phyloP scores from a whole-genome alignment of 92 coral and sea anemone genomes.

The Anthopleura xanthogrammica region DNA sequence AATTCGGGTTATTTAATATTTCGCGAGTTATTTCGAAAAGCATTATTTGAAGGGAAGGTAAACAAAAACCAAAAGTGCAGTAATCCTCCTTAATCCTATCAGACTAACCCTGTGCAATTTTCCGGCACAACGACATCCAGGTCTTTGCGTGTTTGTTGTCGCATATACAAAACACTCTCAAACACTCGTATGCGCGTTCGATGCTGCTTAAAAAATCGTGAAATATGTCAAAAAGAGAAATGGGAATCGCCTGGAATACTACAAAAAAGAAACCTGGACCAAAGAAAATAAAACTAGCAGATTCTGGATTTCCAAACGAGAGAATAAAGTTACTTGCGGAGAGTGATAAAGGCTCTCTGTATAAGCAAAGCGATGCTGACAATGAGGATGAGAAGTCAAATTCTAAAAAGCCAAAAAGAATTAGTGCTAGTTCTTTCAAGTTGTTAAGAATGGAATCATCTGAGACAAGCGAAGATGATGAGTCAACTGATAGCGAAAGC shows the following conservation, averaged over 20 bases:
- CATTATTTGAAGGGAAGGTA: background rate
- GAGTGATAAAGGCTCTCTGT: background rate
- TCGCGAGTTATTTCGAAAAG: background rate
- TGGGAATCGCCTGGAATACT: background rate
- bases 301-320: background rate
- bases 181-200: background rate
- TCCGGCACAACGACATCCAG: background rate
- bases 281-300: slow-evolving; percentile 1
- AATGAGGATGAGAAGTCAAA: background rate
- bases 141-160: background rate
- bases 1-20: background rate
- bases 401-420: background rate
- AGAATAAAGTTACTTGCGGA: too few relatives aligned
- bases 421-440: background rate
- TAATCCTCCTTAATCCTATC: background rate
- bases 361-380: background rate
- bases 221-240: background rate
- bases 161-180: background rate
- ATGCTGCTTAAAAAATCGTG: background rate
- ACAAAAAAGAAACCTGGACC: background rate
- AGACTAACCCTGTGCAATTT: slow-evolving; percentile 3
- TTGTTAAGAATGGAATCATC: background rate
- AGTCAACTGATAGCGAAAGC: too few relatives aligned
- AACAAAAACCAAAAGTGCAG: background rate
- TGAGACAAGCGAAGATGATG: too few relatives aligned